Evolutionary conservation across 2,888 invertebrate genomes (phyloP).

Genomic region (Mantis religiosa): DNA sequence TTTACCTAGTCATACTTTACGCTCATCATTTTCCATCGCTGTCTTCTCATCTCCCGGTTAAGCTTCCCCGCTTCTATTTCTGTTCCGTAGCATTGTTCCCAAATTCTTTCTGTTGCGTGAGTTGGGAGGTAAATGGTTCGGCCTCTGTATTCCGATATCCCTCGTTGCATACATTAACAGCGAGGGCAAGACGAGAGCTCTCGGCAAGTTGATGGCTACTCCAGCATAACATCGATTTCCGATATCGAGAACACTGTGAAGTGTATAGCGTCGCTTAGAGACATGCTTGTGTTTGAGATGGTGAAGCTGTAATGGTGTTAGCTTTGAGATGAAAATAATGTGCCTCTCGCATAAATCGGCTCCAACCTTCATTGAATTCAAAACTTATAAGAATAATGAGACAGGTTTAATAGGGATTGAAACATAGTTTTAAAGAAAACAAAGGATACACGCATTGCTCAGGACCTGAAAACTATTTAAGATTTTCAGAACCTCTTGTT

Average conservation of each 20-base stretch:
- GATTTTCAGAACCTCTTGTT: too few species aligned
- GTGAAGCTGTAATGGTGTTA: background rate
- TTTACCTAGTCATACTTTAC: background rate
- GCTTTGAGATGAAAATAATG: background rate
- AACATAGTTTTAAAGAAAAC: too few species aligned
- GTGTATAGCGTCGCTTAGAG: background rate
- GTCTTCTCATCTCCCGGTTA: background rate
- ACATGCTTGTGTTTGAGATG: background rate
- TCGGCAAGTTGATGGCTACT: background rate
- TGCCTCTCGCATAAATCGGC: too few species aligned
- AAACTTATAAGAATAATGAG: too few species aligned
- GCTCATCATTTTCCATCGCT: background rate
- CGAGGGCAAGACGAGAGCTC: background rate
- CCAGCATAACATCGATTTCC: background rate
- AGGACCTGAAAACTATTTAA: too few species aligned
- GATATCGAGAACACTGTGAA: background rate
- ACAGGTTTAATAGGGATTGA: too few species aligned
- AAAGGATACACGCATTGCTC: too few species aligned
- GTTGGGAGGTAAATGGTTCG: background rate
- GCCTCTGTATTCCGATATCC: background rate
- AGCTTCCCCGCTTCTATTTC: background rate
- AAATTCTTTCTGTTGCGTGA: background rate
- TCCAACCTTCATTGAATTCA: too few species aligned
- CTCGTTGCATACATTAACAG: background rate
- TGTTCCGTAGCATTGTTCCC: background rate